These are phyloP conservation scores for Germaria angustata DNA, from an alignment of 2,888 invertebrate genomes.

Conservation along the genomic window DNA sequence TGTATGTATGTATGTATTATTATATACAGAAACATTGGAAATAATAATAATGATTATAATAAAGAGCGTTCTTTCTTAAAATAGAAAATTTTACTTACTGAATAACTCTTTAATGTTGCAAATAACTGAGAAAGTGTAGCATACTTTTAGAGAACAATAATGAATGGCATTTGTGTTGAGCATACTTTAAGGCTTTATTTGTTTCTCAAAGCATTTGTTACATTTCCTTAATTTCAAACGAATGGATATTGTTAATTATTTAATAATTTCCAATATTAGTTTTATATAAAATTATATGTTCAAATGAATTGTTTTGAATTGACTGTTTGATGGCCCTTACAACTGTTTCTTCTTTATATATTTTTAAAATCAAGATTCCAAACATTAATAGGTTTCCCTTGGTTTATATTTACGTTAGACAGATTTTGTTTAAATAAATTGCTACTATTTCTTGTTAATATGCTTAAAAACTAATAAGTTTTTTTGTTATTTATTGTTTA, in stretches of 20 bases:
- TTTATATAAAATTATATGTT: not conserved
- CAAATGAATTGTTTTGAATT: not conserved
- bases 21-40: constrained; percentile 49
- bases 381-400: not conserved
- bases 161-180: not conserved
- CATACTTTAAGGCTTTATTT: not conserved
- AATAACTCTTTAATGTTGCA: not conserved
- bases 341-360: not conserved
- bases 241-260: constrained; percentile 15
- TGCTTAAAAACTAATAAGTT: constrained; percentile 52
- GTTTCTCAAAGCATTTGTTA: not conserved
- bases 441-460: constrained; percentile 53
- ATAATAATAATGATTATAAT: no score
- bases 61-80: no score
- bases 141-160: not conserved
- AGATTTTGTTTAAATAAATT: constrained; percentile 47
- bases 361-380: not conserved
- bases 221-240: not conserved
- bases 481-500: constrained; percentile 28
- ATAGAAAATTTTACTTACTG: not conserved
- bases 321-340: constrained; percentile 7
- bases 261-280: constrained; percentile 11
- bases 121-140: not conserved
- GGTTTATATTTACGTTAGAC: not conserved
- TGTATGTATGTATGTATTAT: no score